Evolutionary conservation across 2,797 vertebrate species (phyloP), one percentile per base, ranked within the genome.

Genomic region (Gallinago solitaria): DNA sequence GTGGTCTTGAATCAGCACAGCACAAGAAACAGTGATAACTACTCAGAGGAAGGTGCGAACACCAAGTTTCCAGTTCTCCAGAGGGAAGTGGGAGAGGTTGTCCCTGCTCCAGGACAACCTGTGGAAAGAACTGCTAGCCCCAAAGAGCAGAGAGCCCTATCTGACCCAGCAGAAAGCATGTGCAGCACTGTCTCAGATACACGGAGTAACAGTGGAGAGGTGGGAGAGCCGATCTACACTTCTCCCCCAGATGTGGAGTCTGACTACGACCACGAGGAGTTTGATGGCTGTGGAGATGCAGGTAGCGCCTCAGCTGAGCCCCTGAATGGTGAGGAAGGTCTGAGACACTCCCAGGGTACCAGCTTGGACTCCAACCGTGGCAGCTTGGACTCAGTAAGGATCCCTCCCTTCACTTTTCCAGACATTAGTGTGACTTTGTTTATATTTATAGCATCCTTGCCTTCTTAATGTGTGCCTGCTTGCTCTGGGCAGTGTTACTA

Each of bases 221-320:
- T 89, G 2, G 97, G 98, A 83, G 98, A 98, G 41, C 96, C 95
- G 0, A 83, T 98, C 70, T 98, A 98, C 74, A 96, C 96, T 71
- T 96, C 97, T 45, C 96, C 97, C 16, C 98, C 89, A 0, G 99
- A 99, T 70, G 83, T 98, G 11, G 99, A 99, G 95, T 99, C 99
- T 0, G 99, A 99, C 97, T 99, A 99, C 0, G 99, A 99, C 96
- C 99, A 99, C 53, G 99, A 99, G 82, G 99, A 99, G 97, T 99
- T 98, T 90, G 99, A 99, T 96, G 99, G 98, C 95, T 98, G 97
- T 28, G 98, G 98, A 37, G 98, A 99, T 74, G 95, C 97, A 32
- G 98, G 98, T 19, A 98, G 98, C 20, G 97, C 97, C 45, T 98
- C 98, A 8, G 98, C 98, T 21, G 98, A 98, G 67, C 98, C 98